These are phyloP conservation scores for Brienomyrus longianalis DNA, from an alignment of 2,113 vertebrate genomes.

Conservation along the genomic window DNA sequence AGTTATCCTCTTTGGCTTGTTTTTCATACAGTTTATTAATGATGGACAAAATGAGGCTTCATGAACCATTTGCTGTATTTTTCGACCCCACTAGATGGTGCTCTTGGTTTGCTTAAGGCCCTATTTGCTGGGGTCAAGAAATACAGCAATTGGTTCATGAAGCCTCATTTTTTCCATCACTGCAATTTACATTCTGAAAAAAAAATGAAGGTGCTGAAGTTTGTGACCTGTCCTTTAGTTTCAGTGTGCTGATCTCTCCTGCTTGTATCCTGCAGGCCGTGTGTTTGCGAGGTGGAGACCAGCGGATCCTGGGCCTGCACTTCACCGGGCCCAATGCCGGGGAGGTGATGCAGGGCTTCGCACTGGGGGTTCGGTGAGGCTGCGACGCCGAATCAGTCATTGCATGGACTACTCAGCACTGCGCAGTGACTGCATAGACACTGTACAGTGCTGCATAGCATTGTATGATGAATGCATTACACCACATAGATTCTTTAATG, in stretches of 20 bases:
- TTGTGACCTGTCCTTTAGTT: background rate
- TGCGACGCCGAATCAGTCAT: background rate
- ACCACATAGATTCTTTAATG: background rate
- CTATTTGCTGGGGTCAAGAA: background rate
- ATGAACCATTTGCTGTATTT: background rate
- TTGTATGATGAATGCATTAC: background rate
- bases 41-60: background rate
- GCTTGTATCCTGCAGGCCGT: slow-evolving; percentile 66
- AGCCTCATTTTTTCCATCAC: background rate
- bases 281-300: slow-evolving; percentile 68
- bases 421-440: background rate
- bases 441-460: background rate
- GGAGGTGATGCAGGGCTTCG: slow-evolving; percentile 91
- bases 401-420: background rate
- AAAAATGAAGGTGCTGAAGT: background rate
- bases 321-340: slow-evolving; percentile 89
- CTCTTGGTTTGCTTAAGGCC: background rate
- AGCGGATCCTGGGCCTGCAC: slow-evolving; percentile 84
- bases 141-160: background rate
- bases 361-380: slow-evolving; percentile 80
- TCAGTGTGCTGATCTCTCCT: background rate
- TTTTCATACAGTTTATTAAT: background rate
- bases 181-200: background rate
- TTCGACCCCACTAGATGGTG: background rate
- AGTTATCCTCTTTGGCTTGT: background rate